A percentile compares a stretch with the other conserved stretches of the same genome.
phyloP scores from a whole-genome alignment of 2,888 invertebrate genomes.

The Charanyca ferruginea region DNA sequence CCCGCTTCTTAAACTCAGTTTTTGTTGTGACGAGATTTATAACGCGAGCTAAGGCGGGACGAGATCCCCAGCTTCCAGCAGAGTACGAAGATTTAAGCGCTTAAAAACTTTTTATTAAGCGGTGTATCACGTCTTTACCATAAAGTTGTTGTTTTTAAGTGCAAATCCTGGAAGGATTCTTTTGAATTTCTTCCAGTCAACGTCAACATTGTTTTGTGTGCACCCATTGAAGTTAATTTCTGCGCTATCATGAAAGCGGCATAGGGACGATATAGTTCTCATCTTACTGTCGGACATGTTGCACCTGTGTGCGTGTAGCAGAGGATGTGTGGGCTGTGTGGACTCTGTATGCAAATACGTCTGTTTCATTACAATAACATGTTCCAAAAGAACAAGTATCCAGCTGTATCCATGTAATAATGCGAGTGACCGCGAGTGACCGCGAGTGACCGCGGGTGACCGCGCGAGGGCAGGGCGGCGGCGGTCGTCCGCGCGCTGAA shows the following conservation, averaged over 20 bases:
- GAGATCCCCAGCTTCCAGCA: not conserved
- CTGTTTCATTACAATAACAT: conserved; percentile 8
- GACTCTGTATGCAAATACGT: conserved; percentile 15
- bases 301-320: no score
- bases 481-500: conserved; percentile 30
- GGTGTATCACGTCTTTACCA: conserved; percentile 2
- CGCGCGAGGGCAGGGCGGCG: no score
- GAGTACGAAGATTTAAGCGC: conserved; percentile 19
- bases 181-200: no score
- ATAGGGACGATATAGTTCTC: not conserved
- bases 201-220: not conserved
- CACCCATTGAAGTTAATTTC: not conserved
- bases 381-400: conserved; percentile 22
- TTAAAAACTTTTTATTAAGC: conserved; percentile 18
- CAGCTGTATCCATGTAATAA: conserved; percentile 16
- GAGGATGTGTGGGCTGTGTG: not conserved
- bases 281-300: no score
- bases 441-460: no score
- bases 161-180: no score
- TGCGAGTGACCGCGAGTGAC: no score
- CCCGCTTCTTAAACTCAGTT: conserved; percentile 18
- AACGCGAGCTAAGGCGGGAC: conserved; percentile 4
- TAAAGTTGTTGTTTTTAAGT: conserved; percentile 9
- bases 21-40: conserved; percentile 22
- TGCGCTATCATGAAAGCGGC: not conserved